phyloP scores from a whole-genome alignment of 92 coral and sea anemone species.

The Scolanthus callimorphus region DNA sequence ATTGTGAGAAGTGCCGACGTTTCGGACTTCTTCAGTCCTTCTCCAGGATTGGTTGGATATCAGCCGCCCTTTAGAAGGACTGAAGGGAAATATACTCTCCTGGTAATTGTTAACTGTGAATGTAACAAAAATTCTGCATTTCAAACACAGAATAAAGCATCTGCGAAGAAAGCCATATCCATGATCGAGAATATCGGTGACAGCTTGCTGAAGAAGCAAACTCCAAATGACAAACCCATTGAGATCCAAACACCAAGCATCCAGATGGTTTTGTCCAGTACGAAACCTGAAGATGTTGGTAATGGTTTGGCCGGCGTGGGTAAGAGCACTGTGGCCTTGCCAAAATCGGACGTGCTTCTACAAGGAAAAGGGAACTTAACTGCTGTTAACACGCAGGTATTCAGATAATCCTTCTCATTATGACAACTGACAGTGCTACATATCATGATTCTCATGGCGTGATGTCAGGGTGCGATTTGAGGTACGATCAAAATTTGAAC shows the following conservation, averaged over 20 bases:
- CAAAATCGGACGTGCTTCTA: not conserved
- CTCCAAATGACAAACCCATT: slow-evolving; percentile 43
- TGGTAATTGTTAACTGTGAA: too few species aligned
- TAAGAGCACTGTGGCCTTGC: slow-evolving; percentile 36
- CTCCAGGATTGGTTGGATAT: too few species aligned
- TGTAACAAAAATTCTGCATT: too few species aligned
- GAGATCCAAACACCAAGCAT: slow-evolving; percentile 54
- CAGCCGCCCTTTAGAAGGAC: too few species aligned
- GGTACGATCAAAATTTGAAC: too few species aligned
- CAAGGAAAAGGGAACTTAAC: slow-evolving; percentile 10
- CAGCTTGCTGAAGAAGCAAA: slow-evolving; percentile 44
- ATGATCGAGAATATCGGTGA: slow-evolving; percentile 58
- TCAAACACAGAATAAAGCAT: slow-evolving; percentile 44
- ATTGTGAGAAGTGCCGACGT: too few species aligned
- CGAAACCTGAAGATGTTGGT: slow-evolving; percentile 32
- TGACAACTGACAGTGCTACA: not conserved
- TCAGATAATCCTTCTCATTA: too few species aligned
- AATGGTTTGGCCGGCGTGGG: slow-evolving; percentile 33
- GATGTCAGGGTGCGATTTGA: not conserved
- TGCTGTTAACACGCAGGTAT: slow-evolving; percentile 71
- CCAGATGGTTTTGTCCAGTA: slow-evolving; percentile 50
- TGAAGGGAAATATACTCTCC: too few species aligned
- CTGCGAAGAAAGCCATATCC: slow-evolving; percentile 51
- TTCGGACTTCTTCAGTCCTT: too few species aligned
- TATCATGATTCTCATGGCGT: not conserved